phyloP scores from a whole-genome alignment of 2,113 vertebrate genomes.

The Solea solea region DNA sequence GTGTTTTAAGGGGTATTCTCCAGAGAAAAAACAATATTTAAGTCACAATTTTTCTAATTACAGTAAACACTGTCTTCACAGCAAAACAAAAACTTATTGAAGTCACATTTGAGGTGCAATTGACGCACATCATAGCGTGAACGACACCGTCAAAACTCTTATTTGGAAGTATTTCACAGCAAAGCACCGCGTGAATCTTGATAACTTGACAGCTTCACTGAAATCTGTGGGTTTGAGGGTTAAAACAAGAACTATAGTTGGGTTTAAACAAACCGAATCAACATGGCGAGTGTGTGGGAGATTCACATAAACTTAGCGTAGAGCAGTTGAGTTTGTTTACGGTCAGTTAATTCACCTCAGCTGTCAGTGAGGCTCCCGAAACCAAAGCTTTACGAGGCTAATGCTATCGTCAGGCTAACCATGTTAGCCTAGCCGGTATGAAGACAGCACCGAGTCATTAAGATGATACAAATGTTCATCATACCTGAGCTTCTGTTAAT shows the following conservation, averaged over 20 bases:
- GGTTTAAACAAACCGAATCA: neutral
- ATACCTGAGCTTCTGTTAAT: conserved; percentile 46
- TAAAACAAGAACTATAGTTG: neutral
- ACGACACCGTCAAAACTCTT: conserved; percentile 7
- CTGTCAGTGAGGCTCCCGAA: conserved; percentile 10
- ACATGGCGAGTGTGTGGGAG: neutral
- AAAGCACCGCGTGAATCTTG: neutral
- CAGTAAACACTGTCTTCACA: neutral
- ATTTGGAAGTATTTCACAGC: conserved; percentile 56
- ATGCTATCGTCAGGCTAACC: conserved; percentile 61
- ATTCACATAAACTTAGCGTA: too few species aligned
- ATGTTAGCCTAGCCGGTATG: conserved; percentile 62
- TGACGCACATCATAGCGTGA: neutral
- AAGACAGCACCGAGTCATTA: conserved; percentile 6
- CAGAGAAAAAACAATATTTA: too few species aligned
- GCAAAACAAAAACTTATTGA: neutral
- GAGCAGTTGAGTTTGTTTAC: neutral
- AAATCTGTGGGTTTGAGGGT: conserved; percentile 7
- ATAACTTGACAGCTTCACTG: conserved; percentile 38
- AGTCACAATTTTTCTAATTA: too few species aligned
- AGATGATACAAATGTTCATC: conserved; percentile 4
- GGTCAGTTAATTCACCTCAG: neutral
- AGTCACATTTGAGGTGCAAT: neutral
- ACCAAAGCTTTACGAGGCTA: conserved; percentile 36
- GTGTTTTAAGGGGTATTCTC: too few species aligned